These are phyloP conservation scores for Melipona beecheii DNA, from an alignment of 2,888 invertebrate genomes.

Conservation along the genomic window DNA sequence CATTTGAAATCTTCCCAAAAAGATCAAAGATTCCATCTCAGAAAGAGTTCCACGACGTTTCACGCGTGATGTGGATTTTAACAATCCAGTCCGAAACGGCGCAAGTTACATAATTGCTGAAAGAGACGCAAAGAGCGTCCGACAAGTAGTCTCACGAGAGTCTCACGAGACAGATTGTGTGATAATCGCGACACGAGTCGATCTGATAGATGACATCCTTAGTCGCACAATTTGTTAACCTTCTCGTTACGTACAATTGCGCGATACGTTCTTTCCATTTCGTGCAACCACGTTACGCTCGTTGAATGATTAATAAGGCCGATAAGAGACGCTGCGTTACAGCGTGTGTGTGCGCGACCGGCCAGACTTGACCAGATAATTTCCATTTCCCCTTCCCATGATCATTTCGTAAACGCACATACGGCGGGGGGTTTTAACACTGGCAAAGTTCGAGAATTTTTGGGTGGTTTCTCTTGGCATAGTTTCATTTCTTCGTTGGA, in stretches of 20 bases:
- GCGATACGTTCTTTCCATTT: slow-evolving; percentile 54
- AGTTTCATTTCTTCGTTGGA: background rate
- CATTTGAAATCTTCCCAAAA: too few species aligned
- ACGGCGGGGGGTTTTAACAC: background rate
- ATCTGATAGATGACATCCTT: slow-evolving; percentile 53
- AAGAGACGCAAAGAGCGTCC: slow-evolving; percentile 15
- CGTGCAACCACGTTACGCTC: slow-evolving; percentile 44
- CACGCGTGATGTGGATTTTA: background rate
- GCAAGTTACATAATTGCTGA: slow-evolving; percentile 20
- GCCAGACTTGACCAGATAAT: slow-evolving; percentile 23
- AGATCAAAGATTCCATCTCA: too few species aligned
- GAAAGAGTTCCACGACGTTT: too few species aligned
- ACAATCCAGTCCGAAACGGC: background rate
- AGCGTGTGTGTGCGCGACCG: background rate
- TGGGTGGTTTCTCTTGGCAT: background rate
- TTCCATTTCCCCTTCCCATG: background rate
- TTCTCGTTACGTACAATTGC: slow-evolving; percentile 45
- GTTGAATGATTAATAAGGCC: slow-evolving; percentile 58
- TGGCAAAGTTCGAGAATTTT: slow-evolving; percentile 2
- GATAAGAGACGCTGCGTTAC: slow-evolving; percentile 45
- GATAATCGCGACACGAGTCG: slow-evolving; percentile 50
- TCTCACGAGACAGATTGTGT: slow-evolving; percentile 31
- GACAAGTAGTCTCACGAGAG: too few species aligned
- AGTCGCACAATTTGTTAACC: slow-evolving; percentile 56
- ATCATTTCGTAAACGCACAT: slow-evolving; percentile 25